Evolutionary conservation across 1,140 invertebrate species (phyloP).

Genomic region (Grapholita molesta): DNA sequence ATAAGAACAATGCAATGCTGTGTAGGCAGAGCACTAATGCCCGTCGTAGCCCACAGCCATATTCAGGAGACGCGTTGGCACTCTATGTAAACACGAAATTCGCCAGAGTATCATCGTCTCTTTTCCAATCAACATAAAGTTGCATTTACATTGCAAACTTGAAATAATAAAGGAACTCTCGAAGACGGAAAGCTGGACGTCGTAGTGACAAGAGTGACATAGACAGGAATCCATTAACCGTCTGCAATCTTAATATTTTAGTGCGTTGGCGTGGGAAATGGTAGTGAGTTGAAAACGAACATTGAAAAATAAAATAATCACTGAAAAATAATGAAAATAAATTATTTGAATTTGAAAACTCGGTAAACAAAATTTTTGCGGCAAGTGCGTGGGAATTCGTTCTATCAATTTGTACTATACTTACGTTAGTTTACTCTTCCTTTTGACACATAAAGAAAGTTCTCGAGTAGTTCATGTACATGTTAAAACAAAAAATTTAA

Average conservation of each 20-base stretch:
- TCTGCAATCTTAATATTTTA: background rate
- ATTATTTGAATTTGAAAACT: background rate
- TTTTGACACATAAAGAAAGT: too few relatives aligned
- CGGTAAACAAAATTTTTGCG: background rate
- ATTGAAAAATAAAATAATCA: background rate
- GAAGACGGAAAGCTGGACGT: conserved; percentile 6
- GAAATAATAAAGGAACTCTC: conserved; percentile 8
- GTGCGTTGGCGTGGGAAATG: background rate
- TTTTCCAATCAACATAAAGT: background rate
- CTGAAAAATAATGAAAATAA: background rate
- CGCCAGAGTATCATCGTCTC: background rate
- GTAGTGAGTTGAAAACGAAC: background rate
- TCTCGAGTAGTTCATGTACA: too few relatives aligned
- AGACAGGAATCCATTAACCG: conserved; percentile 11
- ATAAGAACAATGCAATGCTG: background rate
- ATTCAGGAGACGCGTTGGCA: conserved; percentile 5
- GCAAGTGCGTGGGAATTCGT: background rate
- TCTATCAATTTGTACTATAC: background rate
- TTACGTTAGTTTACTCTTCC: background rate
- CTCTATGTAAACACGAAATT: background rate
- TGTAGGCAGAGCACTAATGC: background rate
- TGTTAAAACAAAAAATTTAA: too few relatives aligned
- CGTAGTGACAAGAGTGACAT: conserved; percentile 5
- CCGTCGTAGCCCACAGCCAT: background rate
- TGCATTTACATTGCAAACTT: background rate